phyloP scores from a whole-genome alignment of 2,113 vertebrate species.

The Crypturellus undulatus region DNA sequence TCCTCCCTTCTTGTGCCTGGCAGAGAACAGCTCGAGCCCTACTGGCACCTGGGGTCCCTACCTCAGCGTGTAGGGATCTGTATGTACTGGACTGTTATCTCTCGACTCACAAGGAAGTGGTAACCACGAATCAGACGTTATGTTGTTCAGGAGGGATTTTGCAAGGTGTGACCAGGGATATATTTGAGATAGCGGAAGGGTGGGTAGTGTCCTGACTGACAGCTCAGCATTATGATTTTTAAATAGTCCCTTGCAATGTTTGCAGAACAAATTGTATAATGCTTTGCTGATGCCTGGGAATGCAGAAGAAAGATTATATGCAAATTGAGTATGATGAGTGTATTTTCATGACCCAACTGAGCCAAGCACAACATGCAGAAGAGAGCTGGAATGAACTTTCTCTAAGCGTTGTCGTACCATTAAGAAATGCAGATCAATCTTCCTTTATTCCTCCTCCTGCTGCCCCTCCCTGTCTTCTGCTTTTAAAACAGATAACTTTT shows the following conservation, averaged over 20 bases:
- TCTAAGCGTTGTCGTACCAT: not conserved
- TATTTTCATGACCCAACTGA: not conserved
- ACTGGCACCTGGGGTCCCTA: not conserved
- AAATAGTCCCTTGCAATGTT: not conserved
- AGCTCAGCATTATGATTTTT: not conserved
- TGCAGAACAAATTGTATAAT: not conserved
- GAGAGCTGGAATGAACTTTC: not conserved
- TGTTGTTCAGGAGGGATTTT: not conserved
- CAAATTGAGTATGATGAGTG: not conserved
- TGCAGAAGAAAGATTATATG: not conserved
- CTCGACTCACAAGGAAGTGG: not conserved
- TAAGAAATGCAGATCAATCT: not conserved
- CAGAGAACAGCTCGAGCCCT: not conserved
- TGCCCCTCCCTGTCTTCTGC: not conserved
- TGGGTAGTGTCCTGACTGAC: not conserved
- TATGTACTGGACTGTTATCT: not conserved
- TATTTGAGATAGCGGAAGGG: not conserved
- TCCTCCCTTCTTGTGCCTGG: not conserved
- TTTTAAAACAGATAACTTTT: not conserved
- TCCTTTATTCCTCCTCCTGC: not conserved
- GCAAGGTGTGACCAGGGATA: not conserved
- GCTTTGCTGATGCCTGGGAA: not conserved
- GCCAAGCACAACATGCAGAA: not conserved
- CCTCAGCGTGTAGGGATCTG: not conserved
- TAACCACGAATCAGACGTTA: not conserved